A percentile compares a stretch with the other conserved stretches of the same genome.
These are phyloP conservation scores for Aix galericulata DNA, from an alignment of 2,113 vertebrate species.

Conservation along the genomic window DNA sequence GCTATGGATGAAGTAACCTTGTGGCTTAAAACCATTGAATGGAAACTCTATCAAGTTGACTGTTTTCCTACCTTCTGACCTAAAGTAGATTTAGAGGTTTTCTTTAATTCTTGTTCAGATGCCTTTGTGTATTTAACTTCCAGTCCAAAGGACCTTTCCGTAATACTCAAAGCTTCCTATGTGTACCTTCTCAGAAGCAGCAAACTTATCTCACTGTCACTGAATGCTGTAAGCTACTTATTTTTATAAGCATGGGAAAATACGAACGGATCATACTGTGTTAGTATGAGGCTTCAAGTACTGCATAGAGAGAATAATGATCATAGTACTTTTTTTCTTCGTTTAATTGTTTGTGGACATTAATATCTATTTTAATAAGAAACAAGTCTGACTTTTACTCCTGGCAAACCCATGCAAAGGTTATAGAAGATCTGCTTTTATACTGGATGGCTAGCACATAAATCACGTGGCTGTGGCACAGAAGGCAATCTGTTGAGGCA, in stretches of 20 bases:
- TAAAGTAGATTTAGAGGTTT: background rate
- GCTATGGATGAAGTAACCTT: background rate
- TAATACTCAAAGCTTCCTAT: background rate
- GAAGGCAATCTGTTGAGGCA: slow-evolving; percentile 6
- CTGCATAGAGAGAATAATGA: background rate
- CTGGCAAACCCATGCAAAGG: background rate
- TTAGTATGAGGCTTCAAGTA: background rate
- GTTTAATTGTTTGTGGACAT: background rate
- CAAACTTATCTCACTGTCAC: accelerated
- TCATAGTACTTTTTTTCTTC: background rate
- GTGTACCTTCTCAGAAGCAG: background rate
- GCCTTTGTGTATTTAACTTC: background rate
- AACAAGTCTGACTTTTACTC: background rate
- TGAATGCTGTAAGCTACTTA: background rate
- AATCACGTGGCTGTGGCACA: background rate
- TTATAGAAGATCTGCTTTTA: background rate
- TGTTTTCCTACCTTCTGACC: background rate
- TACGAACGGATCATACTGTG: background rate
- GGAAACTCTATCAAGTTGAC: background rate
- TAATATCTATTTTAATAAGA: background rate
- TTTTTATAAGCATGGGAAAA: background rate
- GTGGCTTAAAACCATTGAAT: background rate
- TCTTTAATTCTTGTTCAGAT: background rate
- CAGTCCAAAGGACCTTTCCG: background rate
- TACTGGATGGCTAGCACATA: background rate